Evolutionary conservation across 2,113 vertebrate genomes (phyloP).

Genomic region (Thinocorus orbignyianus): DNA sequence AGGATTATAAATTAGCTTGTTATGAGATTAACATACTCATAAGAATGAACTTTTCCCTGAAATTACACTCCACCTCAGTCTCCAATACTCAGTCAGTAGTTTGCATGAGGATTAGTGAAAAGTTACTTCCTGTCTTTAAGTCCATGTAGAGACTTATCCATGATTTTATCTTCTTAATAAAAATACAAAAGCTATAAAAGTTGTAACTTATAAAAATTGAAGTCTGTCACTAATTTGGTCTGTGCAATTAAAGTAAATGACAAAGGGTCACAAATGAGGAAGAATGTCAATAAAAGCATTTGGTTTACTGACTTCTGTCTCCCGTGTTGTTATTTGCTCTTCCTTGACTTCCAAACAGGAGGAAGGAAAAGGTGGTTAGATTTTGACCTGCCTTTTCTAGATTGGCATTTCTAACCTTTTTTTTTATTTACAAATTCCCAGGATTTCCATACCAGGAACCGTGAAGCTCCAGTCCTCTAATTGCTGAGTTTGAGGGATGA

Average conservation of each 20-base stretch:
- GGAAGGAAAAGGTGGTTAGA: background rate
- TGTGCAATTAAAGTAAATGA: background rate
- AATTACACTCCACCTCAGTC: background rate
- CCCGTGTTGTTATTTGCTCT: background rate
- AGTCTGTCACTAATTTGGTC: background rate
- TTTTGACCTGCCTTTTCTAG: background rate
- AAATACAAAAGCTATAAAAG: background rate
- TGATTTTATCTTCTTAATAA: slow-evolving; percentile 1
- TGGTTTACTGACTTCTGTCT: background rate
- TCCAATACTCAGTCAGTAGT: slow-evolving; percentile 3
- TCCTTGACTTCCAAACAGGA: background rate
- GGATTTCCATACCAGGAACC: background rate
- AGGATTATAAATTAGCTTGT: slow-evolving; percentile 16
- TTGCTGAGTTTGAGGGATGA: background rate
- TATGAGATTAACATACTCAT: background rate
- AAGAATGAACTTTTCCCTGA: background rate
- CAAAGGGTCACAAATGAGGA: background rate
- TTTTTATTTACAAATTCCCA: background rate
- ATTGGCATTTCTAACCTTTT: background rate
- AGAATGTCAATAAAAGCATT: slow-evolving; percentile 34
- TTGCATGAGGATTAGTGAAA: slow-evolving; percentile 46
- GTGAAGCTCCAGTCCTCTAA: background rate
- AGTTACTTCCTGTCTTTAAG: background rate
- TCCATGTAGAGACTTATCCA: background rate
- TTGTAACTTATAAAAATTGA: background rate